Conservation (phyloP, 1,140 invertebrate species). For the Arctopsyche grandis region DNA sequence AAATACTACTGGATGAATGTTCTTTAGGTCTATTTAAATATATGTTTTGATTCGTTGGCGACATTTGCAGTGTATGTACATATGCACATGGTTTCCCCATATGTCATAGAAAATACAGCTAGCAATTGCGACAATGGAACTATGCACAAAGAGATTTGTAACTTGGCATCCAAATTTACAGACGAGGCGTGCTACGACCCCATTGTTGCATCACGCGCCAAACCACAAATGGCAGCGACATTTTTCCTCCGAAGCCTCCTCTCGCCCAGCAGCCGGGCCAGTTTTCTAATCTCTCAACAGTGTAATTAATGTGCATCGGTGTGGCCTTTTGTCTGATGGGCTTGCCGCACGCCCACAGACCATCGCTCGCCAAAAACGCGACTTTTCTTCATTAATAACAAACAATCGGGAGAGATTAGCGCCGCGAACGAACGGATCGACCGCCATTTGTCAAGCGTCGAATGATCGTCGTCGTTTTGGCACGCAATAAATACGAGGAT, state of each 20-base stretch:
- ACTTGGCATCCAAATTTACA: too few relatives aligned
- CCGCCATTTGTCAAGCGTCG: constrained; percentile 42
- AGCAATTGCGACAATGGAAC: too few relatives aligned
- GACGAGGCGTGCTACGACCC: too few relatives aligned
- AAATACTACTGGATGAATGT: too few relatives aligned
- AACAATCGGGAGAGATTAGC: constrained; percentile 34
- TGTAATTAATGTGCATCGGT: constrained; percentile 18
- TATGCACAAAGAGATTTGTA: too few relatives aligned
- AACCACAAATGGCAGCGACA: too few relatives aligned
- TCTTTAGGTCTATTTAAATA: too few relatives aligned
- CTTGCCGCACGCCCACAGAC: neutral
- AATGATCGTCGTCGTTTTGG: constrained; percentile 38
- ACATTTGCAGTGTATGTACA: neutral
- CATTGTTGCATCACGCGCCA: too few relatives aligned
- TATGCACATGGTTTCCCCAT: neutral
- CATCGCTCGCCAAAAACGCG: constrained; percentile 9
- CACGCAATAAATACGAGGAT: constrained; percentile 20
- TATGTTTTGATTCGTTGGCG: neutral
- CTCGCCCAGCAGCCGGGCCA: neutral
- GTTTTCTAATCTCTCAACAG: constrained; percentile 5
- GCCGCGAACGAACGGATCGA: constrained; percentile 35
- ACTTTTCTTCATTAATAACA: constrained; percentile 17
- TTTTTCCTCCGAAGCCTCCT: too few relatives aligned
- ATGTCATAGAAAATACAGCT: too few relatives aligned
- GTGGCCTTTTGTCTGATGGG: constrained; percentile 16